Base-by-base conservation (phyloP, 2,797 vertebrate genomes). In the Helarctos malayanus region DNA sequence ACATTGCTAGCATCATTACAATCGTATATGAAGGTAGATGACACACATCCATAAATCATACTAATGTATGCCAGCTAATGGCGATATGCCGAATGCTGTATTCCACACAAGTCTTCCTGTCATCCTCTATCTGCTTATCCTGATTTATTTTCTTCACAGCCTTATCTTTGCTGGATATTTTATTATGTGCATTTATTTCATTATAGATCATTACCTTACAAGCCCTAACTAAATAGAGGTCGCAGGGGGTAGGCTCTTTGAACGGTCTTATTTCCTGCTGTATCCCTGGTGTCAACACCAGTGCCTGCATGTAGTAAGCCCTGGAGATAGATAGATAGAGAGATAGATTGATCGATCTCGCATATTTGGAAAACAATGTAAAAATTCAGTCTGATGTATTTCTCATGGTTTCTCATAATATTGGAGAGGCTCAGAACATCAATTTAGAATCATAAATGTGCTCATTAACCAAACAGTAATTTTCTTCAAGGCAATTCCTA, bases 51-150 rank as follows among this genome's bases (percentile, higher is more conserved):
- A 78, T 89, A 93, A 97, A 89, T 97, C 93, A 96, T 56, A n/a
- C 85, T 96, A 93, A 97, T 89, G 93, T 92, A 86, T 45, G 29
- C 45, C 38, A 19, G 78, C 82, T 96, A 92, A 91, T 86, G 91
- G 88, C 15, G 35, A 88, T 79, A n/a, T 0, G 1, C 94, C 27
- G 3, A 80, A 14, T 56, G 61, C 81, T 65, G 18, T 56, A 54
- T 78, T 89, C 32, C 68, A 29, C 80, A 73, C 79, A 61, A 14
- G 52, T 89, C 95, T 94, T 82, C 32, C 18, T 45, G 89, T 27
- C 71, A 10, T 56, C 88, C 89, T 94, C 89, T 71, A 19, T 81
- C 85, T 54, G 27, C 9, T 69, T 89, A 52, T 86, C 78, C 91
- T 94, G 56, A 89, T 94, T 94, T 89, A 76, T 91, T 78, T 95